A percentile compares a stretch with the other conserved stretches of the same genome.
Evolutionary conservation across 2,888 invertebrate species (phyloP).

Genomic region (Tetanocera ferruginea): DNA sequence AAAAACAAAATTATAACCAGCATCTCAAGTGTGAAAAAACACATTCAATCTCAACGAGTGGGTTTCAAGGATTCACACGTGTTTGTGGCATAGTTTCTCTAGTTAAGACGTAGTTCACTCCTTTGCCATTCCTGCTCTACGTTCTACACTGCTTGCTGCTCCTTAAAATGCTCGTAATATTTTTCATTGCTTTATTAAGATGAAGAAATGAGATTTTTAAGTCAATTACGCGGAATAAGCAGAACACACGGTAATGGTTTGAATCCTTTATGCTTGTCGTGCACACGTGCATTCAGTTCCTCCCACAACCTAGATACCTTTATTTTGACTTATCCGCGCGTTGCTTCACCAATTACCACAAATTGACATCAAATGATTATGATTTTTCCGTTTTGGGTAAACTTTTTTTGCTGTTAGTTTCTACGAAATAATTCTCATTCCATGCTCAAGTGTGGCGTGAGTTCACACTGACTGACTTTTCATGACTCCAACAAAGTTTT

Average conservation of each 20-base stretch:
- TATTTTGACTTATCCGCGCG: slow-evolving; percentile 29
- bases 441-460: background rate
- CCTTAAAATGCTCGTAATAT: slow-evolving; percentile 25
- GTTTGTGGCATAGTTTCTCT: background rate
- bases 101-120: background rate
- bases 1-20: too few relatives aligned
- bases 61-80: slow-evolving; percentile 33
- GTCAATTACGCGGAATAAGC: slow-evolving; percentile 34
- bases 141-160: background rate
- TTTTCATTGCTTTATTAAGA: slow-evolving; percentile 36
- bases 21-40: slow-evolving; percentile 13
- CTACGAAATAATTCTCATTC: slow-evolving; percentile 1
- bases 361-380: slow-evolving; percentile 38
- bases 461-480: too few relatives aligned
- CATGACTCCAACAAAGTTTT: background rate
- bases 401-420: slow-evolving; percentile 14
- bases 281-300: background rate
- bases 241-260: background rate
- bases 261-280: background rate
- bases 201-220: slow-evolving; percentile 23
- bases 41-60: slow-evolving; percentile 4
- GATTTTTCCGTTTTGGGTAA: slow-evolving; percentile 24
- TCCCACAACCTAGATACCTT: background rate
- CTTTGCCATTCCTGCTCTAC: background rate
- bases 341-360: slow-evolving; percentile 34